Evolutionary conservation across 1,140 invertebrate genomes (phyloP), one percentile per base, ranked within the genome.

Genomic region (Drosophila hydei): DNA sequence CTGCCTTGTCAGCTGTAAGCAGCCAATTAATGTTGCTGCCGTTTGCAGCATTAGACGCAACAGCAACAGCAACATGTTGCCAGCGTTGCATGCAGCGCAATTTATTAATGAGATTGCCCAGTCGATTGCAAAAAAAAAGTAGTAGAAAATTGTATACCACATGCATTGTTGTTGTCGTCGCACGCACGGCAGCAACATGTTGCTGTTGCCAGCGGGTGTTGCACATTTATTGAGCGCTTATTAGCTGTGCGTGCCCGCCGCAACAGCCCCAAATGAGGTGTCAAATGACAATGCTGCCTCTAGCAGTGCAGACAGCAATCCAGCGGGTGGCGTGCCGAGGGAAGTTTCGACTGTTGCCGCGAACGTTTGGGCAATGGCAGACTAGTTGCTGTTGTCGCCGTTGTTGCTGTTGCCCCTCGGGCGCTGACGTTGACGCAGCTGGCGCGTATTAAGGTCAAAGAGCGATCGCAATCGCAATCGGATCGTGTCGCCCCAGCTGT

Each of bases 101-200:
- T 90, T 90, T 90, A 90, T 90, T 90, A 90, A 90, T 90, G 88
- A 90, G 88, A 90, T 88, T 90, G 88, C 88, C 72, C 67, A 64
- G 69, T 90, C 90, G 88, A 90, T 90, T 90, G 74, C 72, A 80
- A 79, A 78, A 74, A 38, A 61, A 50, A 14, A 56, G 4, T 1
- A 30, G 36, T 45, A 9, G 23, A 61, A 76, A 48, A 47, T 65
- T 54, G 55, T 78, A 42, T 54, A 65, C 61, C 63, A 75, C 56
- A 73, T 72, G 65, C 69, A 72, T 80, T 78, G 71, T 50, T 75
- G 75, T 65, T 83, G 75, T 77, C 64, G 62, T 40, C 64, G 72
- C 79, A 81, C 74, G 71, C 62, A 73, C 71, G 48, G 50, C 64
- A 65, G 62, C 78, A 71, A 74, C 79, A 83, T 81, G 68, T 69